These are phyloP conservation scores for Heptranchias perlo DNA, from an alignment of 2,113 vertebrate species.

Conservation along the genomic window DNA sequence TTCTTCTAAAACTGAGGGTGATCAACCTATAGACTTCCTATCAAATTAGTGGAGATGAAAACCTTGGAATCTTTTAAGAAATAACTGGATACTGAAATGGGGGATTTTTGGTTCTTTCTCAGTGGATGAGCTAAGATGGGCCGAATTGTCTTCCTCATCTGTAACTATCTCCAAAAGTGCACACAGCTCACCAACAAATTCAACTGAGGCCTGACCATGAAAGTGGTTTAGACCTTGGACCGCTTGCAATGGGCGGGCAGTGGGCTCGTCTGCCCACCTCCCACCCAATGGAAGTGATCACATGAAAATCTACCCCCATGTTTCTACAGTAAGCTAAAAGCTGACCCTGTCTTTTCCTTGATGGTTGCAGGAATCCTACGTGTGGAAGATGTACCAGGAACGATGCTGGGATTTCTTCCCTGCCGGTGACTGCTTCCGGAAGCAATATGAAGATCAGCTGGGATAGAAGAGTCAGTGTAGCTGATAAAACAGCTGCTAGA, in stretches of 20 bases:
- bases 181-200: too few species aligned
- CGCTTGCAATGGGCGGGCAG: too few species aligned
- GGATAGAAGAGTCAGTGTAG: constrained; percentile 53
- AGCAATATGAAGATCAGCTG: constrained; percentile 88
- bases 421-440: constrained; percentile 85
- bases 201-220: too few species aligned
- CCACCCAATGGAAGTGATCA: background rate
- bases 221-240: background rate
- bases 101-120: background rate
- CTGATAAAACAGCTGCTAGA: background rate
- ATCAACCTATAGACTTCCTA: background rate
- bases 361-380: constrained; percentile 73
- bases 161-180: too few species aligned
- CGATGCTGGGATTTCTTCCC: constrained; percentile 91
- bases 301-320: background rate
- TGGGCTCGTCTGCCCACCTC: background rate
- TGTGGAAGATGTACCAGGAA: constrained; percentile 91
- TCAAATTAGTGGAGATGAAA: background rate
- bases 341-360: background rate
- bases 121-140: background rate
- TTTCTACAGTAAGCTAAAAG: background rate
- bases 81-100: background rate
- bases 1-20: background rate
- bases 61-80: background rate
- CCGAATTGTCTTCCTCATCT: background rate